phyloP scores from a whole-genome alignment of 2,797 vertebrate species.

The Buceros bicornis region DNA sequence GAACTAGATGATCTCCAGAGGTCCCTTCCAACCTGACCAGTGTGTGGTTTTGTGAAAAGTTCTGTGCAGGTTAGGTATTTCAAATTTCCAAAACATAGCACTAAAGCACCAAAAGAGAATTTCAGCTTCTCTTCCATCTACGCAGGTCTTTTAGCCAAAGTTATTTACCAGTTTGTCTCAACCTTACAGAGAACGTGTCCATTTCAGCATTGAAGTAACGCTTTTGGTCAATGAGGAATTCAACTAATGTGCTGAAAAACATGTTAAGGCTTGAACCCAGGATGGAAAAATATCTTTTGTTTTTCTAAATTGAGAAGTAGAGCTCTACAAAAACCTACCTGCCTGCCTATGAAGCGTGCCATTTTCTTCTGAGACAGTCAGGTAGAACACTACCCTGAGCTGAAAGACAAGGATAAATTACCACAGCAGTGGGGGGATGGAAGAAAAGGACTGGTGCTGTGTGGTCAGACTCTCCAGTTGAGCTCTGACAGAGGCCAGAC shows the following conservation, averaged over 20 bases:
- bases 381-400: not conserved
- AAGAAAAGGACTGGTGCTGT: accelerated
- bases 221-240: not conserved
- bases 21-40: no score
- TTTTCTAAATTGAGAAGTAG: not conserved
- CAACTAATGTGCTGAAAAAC: not conserved
- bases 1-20: no score
- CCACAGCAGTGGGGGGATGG: not conserved
- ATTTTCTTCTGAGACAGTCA: not conserved
- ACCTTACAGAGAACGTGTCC: not conserved
- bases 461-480: not conserved
- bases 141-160: not conserved
- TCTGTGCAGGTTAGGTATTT: not conserved
- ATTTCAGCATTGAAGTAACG: not conserved
- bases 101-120: not conserved
- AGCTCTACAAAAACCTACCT: not conserved
- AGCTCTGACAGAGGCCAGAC: not conserved
- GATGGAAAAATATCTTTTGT: not conserved
- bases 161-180: not conserved
- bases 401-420: not conserved
- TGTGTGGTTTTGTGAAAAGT: not conserved
- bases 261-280: not conserved
- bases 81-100: not conserved
- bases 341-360: not conserved
- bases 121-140: not conserved